These are phyloP conservation scores for Scaptomyza cyrtandrae DNA, from an alignment of 2,888 invertebrate genomes.

Conservation along the genomic window DNA sequence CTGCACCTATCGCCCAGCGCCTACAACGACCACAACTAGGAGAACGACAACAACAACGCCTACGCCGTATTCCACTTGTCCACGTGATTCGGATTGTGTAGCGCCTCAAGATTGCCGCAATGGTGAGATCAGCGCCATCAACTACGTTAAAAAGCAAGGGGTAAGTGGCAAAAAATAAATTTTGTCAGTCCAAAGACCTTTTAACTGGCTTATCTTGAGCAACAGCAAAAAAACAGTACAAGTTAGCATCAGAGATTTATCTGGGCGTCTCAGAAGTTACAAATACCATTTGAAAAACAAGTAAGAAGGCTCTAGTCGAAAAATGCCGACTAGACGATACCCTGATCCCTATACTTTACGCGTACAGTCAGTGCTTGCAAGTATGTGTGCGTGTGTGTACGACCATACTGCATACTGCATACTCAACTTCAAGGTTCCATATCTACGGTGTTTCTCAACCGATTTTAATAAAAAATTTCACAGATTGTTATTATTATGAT, in stretches of 20 bases:
- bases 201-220: constrained; percentile 40
- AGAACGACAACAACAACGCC: constrained; percentile 72
- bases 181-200: constrained; percentile 30
- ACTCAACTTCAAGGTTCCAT: too few relatives aligned
- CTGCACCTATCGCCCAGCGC: constrained; percentile 82
- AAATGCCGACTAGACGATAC: too few relatives aligned
- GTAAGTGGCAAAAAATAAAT: constrained; percentile 75
- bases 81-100: constrained; percentile 81
- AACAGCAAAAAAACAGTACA: constrained; percentile 39
- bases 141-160: constrained; percentile 79
- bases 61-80: constrained; percentile 74
- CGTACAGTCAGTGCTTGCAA: too few relatives aligned
- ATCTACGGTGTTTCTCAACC: too few relatives aligned
- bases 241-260: constrained; percentile 40
- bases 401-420: too few relatives aligned
- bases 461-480: too few relatives aligned
- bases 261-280: constrained; percentile 40
- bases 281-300: constrained; percentile 12
- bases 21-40: constrained; percentile 61
- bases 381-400: too few relatives aligned
- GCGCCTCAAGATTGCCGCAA: constrained; percentile 80
- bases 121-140: constrained; percentile 81
- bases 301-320: too few relatives aligned
- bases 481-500: too few relatives aligned
- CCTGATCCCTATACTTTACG: too few relatives aligned